Evolutionary conservation across 2,888 invertebrate genomes (phyloP).

Genomic region (Leptogaster cylindrica): DNA sequence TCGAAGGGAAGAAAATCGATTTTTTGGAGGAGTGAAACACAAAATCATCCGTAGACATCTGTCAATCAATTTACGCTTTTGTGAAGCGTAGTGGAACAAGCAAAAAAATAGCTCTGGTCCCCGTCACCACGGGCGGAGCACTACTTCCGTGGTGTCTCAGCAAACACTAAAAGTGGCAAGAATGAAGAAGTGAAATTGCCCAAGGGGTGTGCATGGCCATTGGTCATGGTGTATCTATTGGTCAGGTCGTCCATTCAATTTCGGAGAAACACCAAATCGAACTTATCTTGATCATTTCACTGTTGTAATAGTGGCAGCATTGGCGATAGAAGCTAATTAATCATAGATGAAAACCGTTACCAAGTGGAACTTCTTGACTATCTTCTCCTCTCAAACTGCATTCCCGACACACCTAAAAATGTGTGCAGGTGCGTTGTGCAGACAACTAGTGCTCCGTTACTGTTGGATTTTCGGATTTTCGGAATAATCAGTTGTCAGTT

Average conservation of each 20-base stretch:
- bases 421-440: neutral
- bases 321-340: slow-evolving; percentile 16
- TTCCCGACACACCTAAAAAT: slow-evolving; percentile 17
- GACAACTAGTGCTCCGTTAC: too few relatives aligned
- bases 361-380: slow-evolving; percentile 28
- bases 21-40: slow-evolving; percentile 8
- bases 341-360: neutral
- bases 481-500: neutral
- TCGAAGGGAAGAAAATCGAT: slow-evolving; percentile 18
- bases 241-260: slow-evolving; percentile 8
- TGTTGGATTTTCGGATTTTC: neutral
- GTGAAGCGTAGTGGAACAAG: neutral
- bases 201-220: too few relatives aligned
- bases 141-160: too few relatives aligned
- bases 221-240: neutral
- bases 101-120: too few relatives aligned
- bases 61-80: slow-evolving; percentile 25
- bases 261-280: slow-evolving; percentile 19
- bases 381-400: slow-evolving; percentile 1
- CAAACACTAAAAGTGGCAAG: too few relatives aligned
- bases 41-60: slow-evolving; percentile 13
- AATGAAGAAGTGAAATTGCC: too few relatives aligned
- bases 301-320: neutral
- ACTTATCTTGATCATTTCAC: slow-evolving; percentile 24
- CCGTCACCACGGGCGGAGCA: neutral